Conservation (phyloP, 53 echinoderm and acorn worm species). For the Temnopleurus reevesii region DNA sequence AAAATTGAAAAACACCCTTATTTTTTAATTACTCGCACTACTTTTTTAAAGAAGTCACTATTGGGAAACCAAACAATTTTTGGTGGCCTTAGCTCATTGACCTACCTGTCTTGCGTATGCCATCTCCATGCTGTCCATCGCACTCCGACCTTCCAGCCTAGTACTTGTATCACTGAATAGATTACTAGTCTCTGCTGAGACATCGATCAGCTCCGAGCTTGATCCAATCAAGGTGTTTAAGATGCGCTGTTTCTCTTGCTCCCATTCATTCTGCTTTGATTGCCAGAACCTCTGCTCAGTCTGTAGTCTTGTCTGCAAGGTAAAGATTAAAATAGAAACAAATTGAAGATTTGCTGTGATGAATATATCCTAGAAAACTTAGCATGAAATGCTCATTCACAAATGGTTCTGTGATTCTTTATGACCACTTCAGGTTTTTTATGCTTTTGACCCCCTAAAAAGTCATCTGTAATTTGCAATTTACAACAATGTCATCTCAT, state of each 20-base stretch:
- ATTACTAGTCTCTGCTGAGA: conserved; percentile 75
- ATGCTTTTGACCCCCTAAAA: too few species aligned
- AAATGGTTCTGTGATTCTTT: too few species aligned
- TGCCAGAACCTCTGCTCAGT: conserved; percentile 96
- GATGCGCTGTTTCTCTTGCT: conserved; percentile 91
- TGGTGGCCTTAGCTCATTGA: background rate
- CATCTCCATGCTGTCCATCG: conserved; percentile 95
- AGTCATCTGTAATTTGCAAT: too few species aligned
- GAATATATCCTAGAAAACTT: too few species aligned
- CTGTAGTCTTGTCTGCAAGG: conserved; percentile 79
- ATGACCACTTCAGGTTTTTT: too few species aligned
- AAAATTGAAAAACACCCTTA: too few species aligned
- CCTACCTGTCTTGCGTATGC: conserved; percentile 95
- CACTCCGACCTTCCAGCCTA: conserved; percentile 80
- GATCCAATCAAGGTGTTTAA: conserved; percentile 88
- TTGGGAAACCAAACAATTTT: too few species aligned
- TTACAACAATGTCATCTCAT: too few species aligned
- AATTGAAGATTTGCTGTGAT: too few species aligned
- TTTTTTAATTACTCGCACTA: too few species aligned
- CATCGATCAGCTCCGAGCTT: conserved; percentile 85
- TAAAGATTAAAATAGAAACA: background rate
- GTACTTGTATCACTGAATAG: conserved; percentile 65
- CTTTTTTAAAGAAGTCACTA: too few species aligned
- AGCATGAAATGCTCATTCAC: too few species aligned
- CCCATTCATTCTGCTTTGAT: conserved; percentile 93